Conservation (phyloP, 2,113 vertebrate genomes). For the Diadophis punctatus region DNA sequence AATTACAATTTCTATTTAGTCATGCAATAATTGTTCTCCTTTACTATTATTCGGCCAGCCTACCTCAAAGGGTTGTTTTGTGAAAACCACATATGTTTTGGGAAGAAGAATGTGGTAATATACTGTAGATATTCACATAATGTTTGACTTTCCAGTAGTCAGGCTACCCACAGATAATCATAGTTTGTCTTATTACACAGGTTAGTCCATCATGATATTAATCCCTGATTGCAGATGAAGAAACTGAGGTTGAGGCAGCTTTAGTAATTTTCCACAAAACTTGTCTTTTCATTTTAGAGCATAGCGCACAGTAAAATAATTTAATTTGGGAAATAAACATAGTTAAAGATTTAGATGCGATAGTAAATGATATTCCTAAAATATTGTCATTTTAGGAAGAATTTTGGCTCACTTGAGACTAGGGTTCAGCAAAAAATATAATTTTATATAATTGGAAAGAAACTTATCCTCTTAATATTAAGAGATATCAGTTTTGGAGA, state of each 20-base stretch:
- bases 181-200: background rate
- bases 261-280: background rate
- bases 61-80: background rate
- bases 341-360: background rate
- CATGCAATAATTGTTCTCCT: background rate
- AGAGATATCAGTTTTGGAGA: background rate
- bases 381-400: background rate
- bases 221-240: background rate
- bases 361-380: background rate
- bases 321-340: background rate
- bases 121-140: background rate
- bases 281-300: background rate
- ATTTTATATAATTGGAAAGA: background rate
- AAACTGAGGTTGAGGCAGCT: background rate
- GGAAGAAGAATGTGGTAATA: background rate
- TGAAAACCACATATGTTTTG: background rate
- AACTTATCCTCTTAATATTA: background rate
- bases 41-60: background rate
- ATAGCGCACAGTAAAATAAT: background rate
- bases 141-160: background rate
- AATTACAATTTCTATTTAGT: background rate
- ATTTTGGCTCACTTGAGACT: background rate
- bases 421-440: background rate
- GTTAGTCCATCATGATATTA: background rate
- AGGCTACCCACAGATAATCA: background rate